Evolutionary conservation across 2,888 invertebrate species (phyloP).

Genomic region (Criorhina ranunculi): DNA sequence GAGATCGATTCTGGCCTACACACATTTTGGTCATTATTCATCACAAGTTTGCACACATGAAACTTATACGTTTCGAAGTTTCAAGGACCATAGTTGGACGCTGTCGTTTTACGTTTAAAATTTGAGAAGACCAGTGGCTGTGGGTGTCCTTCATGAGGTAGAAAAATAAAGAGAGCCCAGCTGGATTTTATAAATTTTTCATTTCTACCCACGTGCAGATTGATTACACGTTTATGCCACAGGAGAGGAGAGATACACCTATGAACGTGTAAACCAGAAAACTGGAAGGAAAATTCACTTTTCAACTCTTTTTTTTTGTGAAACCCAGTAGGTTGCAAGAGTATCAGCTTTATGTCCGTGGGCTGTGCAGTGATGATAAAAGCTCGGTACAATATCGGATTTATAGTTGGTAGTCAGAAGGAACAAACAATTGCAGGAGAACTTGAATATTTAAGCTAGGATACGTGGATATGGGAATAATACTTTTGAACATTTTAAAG

Average conservation of each 20-base stretch:
- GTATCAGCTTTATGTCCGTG: conserved; percentile 5
- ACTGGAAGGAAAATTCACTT: conserved; percentile 9
- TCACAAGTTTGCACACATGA: conserved; percentile 17
- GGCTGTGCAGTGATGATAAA: neutral
- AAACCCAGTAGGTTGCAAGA: neutral
- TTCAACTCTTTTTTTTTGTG: conserved; percentile 18
- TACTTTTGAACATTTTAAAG: too few relatives aligned
- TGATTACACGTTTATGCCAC: conserved; percentile 13
- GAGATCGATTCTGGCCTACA: conserved; percentile 53
- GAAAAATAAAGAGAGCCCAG: neutral
- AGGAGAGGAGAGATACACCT: too few relatives aligned
- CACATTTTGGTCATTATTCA: conserved; percentile 56
- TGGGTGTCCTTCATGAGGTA: conserved; percentile 19
- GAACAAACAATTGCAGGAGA: too few relatives aligned
- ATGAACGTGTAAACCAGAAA: neutral
- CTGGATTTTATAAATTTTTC: conserved; percentile 5
- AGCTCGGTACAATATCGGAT: conserved; percentile 2
- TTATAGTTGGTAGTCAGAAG: neutral
- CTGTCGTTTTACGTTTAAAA: conserved; percentile 37
- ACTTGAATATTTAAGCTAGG: too few relatives aligned
- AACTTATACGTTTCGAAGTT: conserved; percentile 50
- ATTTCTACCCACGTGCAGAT: conserved; percentile 10
- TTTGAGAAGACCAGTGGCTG: conserved; percentile 27
- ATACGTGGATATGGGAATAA: too few relatives aligned
- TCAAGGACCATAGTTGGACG: conserved; percentile 13